These are phyloP conservation scores for Aphelinus certus DNA, from an alignment of 1,140 invertebrate species.

Conservation along the genomic window DNA sequence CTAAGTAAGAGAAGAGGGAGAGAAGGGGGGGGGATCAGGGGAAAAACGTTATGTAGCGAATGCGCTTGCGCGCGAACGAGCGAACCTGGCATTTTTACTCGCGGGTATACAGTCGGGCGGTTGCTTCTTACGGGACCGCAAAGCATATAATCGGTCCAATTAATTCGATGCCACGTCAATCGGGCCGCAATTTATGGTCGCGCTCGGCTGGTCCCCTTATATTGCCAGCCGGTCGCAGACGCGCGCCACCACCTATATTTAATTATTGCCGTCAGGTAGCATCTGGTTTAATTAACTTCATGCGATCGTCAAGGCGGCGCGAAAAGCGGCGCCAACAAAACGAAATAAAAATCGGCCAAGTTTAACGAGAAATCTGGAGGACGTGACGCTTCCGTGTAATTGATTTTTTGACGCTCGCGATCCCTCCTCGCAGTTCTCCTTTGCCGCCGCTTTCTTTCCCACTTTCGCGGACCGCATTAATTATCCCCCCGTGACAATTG, in stretches of 20 bases:
- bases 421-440: too few species aligned
- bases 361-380: slow-evolving; percentile 12
- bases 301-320: neutral
- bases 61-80: too few species aligned
- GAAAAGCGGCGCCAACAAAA: slow-evolving; percentile 17
- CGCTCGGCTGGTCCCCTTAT: neutral
- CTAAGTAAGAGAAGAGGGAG: too few species aligned
- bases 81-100: neutral
- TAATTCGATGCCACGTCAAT: slow-evolving; percentile 12
- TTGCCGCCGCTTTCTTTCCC: too few species aligned
- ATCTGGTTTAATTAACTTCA: slow-evolving; percentile 19
- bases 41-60: too few species aligned
- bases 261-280: slow-evolving; percentile 15
- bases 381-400: neutral
- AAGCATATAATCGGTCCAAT: slow-evolving; percentile 6
- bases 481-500: too few species aligned
- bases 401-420: neutral
- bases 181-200: slow-evolving; percentile 1
- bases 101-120: too few species aligned
- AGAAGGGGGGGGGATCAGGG: too few species aligned
- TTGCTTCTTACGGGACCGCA: too few species aligned
- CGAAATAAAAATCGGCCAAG: slow-evolving; percentile 19
- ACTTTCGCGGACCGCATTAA: too few species aligned
- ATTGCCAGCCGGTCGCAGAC: too few species aligned
- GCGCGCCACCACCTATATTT: neutral